Evolutionary conservation across 1,140 invertebrate species (phyloP).

Genomic region (Psix sp.): DNA sequence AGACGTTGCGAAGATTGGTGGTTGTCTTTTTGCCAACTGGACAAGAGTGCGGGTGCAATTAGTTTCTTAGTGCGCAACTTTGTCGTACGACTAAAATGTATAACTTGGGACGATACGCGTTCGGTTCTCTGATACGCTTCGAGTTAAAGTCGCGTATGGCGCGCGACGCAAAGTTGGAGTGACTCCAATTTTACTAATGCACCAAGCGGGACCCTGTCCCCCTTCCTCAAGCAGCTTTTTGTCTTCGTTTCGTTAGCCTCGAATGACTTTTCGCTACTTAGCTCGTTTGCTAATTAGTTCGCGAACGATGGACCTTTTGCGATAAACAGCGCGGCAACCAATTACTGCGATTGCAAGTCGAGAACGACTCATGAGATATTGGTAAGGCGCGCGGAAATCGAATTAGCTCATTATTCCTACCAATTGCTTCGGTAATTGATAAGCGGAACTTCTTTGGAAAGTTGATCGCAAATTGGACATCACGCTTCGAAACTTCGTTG

Average conservation of each 20-base stretch:
- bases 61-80: slow-evolving; percentile 33
- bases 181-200: slow-evolving; percentile 69
- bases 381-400: slow-evolving; percentile 24
- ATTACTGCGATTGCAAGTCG: slow-evolving; percentile 34
- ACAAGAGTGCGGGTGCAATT: slow-evolving; percentile 17
- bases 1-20: neutral
- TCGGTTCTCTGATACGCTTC: slow-evolving; percentile 22
- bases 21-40: slow-evolving; percentile 8
- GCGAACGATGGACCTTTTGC: slow-evolving; percentile 13
- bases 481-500: slow-evolving; percentile 9
- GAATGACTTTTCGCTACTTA: slow-evolving; percentile 36
- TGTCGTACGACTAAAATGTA: slow-evolving; percentile 26
- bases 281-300: slow-evolving; percentile 47
- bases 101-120: slow-evolving; percentile 45
- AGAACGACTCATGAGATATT: slow-evolving; percentile 26
- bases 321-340: slow-evolving; percentile 41
- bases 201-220: slow-evolving; percentile 23
- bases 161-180: slow-evolving; percentile 62
- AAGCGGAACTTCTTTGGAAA: slow-evolving; percentile 37
- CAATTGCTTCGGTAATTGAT: slow-evolving; percentile 39
- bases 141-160: slow-evolving; percentile 44
- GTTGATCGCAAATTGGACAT: slow-evolving; percentile 33
- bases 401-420: slow-evolving; percentile 44
- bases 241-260: neutral
- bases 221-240: slow-evolving; percentile 27